Evolutionary conservation across 1,140 invertebrate species (phyloP), one percentile per base, ranked within the genome.

Genomic region (Drosophila ercepeae): DNA sequence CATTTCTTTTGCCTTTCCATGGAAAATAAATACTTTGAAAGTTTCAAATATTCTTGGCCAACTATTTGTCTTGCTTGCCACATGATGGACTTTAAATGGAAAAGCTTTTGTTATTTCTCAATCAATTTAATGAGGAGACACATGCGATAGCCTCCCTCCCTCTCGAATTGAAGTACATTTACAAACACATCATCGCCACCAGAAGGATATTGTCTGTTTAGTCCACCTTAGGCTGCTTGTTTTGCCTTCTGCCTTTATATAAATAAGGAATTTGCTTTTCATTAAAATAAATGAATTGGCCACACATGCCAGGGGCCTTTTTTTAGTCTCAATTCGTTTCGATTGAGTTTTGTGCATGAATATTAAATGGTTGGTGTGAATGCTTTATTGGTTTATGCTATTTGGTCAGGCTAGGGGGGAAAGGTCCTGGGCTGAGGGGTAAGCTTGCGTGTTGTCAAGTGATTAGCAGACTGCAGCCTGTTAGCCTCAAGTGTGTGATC

Each of bases 221-320:
- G 2, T 42, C 14, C 2, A 16, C 49, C 21, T 49, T 51, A 29
- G 39, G 29, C 16, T 42, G 34, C n/a, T 23, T 29, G 14, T 49
- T 59, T 73, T 9, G 51, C 60, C 49, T 32, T 45, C 18, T 39
- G 42, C 50, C 9, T 21, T 42, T 64, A 32, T 48, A 42, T 60
- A 72, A 63, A 75, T 45, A 74, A 4, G 25, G 32, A 57, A 70
- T 86, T 68, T 73, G 42, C 67, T 53, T 84, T 84, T 86, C 72
- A 86, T 84, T 76, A 73, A 73, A 81, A 81, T 68, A 69, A 79
- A 84, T 75, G 61, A 84, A 75, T 72, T 83, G 57, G 27, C 68
- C 59, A 59, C 49, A 63, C 39, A 67, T 49, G 58, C 27, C 46
- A 36, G 18, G 9, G 65, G 67, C 21, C 21, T 21, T 57, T 49